phyloP scores from a whole-genome alignment of 2,113 vertebrate species.

The Hippopotamus amphibius region DNA sequence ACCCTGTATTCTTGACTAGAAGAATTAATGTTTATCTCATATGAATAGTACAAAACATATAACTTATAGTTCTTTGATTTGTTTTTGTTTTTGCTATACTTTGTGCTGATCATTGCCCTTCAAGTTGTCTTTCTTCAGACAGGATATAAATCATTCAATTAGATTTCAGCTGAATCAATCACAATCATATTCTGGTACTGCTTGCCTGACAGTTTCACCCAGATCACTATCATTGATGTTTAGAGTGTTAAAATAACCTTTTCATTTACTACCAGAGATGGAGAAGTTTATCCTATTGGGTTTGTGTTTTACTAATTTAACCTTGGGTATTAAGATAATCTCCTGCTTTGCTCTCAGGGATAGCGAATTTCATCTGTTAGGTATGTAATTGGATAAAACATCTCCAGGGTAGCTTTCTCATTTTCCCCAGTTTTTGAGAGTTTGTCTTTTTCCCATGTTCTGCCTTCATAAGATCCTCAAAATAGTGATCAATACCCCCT shows the following conservation, averaged over 20 bases:
- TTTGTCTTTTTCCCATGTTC: neutral
- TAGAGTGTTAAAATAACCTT: neutral
- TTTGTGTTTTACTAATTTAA: constrained; percentile 43
- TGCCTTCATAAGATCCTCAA: constrained; percentile 24
- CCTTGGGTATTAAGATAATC: neutral
- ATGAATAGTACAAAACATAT: neutral
- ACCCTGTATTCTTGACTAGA: neutral
- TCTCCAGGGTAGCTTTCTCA: neutral
- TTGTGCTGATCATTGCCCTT: neutral
- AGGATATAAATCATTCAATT: neutral
- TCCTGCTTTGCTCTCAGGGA: neutral
- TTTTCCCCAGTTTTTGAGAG: constrained; percentile 50
- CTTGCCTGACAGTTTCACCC: neutral
- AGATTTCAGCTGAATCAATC: constrained; percentile 9
- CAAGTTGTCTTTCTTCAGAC: neutral
- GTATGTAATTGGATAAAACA: neutral
- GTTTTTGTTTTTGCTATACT: neutral
- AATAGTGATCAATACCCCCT: neutral
- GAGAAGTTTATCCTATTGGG: neutral
- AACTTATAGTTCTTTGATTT: neutral
- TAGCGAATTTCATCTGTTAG: neutral
- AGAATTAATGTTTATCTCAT: neutral
- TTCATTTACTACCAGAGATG: neutral
- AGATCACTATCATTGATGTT: neutral
- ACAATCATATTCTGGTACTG: neutral